Evolutionary conservation across 2,888 invertebrate species (phyloP), one percentile per base, ranked within the genome.

Genomic region (Oxystoma pomonae): DNA sequence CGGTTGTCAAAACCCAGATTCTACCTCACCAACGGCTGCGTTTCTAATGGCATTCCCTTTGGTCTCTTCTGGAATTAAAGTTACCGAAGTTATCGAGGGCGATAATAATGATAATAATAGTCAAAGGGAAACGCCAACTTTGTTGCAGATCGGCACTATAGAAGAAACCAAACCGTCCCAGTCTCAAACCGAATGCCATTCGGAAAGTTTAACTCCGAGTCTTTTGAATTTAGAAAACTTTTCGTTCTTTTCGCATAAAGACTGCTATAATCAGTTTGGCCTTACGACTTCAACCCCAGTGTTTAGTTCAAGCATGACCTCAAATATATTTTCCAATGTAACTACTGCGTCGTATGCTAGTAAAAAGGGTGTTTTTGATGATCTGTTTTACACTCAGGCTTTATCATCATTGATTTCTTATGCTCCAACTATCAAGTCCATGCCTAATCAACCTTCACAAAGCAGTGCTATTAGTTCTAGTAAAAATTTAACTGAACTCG

Each of bases 41-140:
- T 90, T 90, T 75, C 80, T 91, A 12, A 84, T 89, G 81, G 88
- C 90, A 1, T 91, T 90, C 73, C 91, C 91, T 0, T 77, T 90
- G 57, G 91, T 91, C 0, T 89, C 86, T 0, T 84, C 85, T 2
- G 84, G 83, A 5, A 83, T 84, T 57, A 83, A 81, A 75, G 80
- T 80, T 16, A 81, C 82, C 1, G 84, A 83, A 71, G 84, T 83
- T 0, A 76, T 82, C 7, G 83, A 83, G 58, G 85, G 84, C 62
- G 85, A 85, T 66, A 83, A 78, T 64, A 73, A 75, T 1, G 81
- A 82, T 63, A 73, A 75, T 1, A 81, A 82, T 63, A 81, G 81
- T 68, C 78, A 80, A 65, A 77, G 79, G 55, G 80, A 76, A 16
- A 79, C 81, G 1, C 79, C 81, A 12, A 81, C 81, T 16, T 76